Evolutionary conservation across 2,797 vertebrate genomes (phyloP), one percentile per base, ranked within the genome.

Genomic region (Leuciscus waleckii): DNA sequence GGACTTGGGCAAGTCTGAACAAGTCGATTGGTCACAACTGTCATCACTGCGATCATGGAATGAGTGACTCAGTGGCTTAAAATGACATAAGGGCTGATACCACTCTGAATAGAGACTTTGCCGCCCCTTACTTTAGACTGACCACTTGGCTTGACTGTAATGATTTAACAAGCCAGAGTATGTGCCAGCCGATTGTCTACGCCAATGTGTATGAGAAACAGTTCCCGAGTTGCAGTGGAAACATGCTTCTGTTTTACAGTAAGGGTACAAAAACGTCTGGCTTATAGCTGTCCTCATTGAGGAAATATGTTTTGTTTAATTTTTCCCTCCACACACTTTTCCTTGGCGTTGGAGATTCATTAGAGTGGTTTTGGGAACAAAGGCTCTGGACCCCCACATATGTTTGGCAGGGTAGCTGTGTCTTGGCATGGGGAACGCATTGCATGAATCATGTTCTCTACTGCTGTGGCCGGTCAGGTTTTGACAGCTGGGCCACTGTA

Each of bases 1-100:
- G 76, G 81, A 86, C 89, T 84, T 85, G 87, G 91, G 92, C 94
- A 93, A 93, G 94, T 89, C 93, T 91, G 87, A 92, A 93, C 95
- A 95, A 93, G 94, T 81, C 26, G 37, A 78, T 46, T 7, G 32
- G 91, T 85, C 85, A 51, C 39, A 67, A 14, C 86, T 87, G 89
- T 91, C 88, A 85, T 79, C 85, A 76, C 83, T 83, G 85, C 81
- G 78, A 85, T 70, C 74, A 43, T 86, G 87, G 87, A 85, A 80
- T 65, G 29, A 89, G 79, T 91, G 87, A 87, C 85, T 90, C 88
- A 82, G 82, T 86, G 73, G 63, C 83, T 87, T 65, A 85, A 87
- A 87, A 83, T 77, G 61, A 74, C 51, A 74, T 37, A 67, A 70
- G 74, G 85, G 89, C 73, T 83, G 85, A 92, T 91, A 91, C 90